Base-by-base conservation (phyloP, 2,797 vertebrate species). In the Halcyon chelicuti region DNA sequence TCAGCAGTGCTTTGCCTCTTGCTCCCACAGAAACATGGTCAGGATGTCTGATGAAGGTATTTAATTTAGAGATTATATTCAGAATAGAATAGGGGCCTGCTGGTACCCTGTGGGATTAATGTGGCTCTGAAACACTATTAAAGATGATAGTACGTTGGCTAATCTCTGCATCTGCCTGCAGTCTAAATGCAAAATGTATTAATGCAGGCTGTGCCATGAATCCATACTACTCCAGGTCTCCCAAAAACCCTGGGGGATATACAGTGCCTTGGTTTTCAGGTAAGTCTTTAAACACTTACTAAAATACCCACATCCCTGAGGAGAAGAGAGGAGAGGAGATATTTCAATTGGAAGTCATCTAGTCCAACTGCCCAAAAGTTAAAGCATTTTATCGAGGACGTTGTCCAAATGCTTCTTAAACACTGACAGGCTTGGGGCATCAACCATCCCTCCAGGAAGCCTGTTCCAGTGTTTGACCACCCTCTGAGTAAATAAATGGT, bases 41-140 rank as follows among this genome's bases (percentile, higher is more conserved):
- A 93, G 61, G 65, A 90, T 0, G 3, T 80, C 78, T 58, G 42
- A 82, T 73, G 40, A 65, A 88, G 40, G 65, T 83, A 83, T 65
- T 93, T 89, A 91, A 74, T 63, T 72, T 55, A 80, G 81, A 74
- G 70, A 87, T 92, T 71, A 90, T 85, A 74, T 89, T 73, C 74
- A 89, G 72, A 89, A 82, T 40, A 71, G 72, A 95, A 79, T 18
- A 86, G 22, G 42, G 54, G 46, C 26, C 66, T 74, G 52, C 37
- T 89, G 61, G 29, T 85, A 67, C 40, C 29, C 61, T 46, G 54
- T 52, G 44, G 57, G 77, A 96, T 81, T 94, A 73, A 66, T 17
- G 44, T 82, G 55, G 19, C 92, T 85, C 86, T 91, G 61, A 79
- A 93, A 87, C 33, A 67, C 42, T 39, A 13, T 10, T 72, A 10